Evolutionary conservation across 2,113 vertebrate species (phyloP).

Genomic region (Boulengeromyrus knoepffleri): DNA sequence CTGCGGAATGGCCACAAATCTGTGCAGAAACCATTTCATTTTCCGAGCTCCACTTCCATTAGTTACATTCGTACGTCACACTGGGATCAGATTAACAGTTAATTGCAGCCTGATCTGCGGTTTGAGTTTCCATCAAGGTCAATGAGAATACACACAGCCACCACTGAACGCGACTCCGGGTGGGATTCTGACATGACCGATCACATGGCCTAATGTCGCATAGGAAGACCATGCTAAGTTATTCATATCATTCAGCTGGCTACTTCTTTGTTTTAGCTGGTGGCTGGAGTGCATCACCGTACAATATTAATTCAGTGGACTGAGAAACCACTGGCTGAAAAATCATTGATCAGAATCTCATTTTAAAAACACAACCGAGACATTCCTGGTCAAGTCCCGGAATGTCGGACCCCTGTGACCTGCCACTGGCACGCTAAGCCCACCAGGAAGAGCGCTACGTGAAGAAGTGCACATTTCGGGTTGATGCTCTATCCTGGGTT

Average conservation of each 20-base stretch:
- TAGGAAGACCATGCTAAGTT: not conserved
- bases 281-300: not conserved
- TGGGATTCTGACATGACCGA: constrained; percentile 14
- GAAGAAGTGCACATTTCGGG: constrained; percentile 15
- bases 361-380: not conserved
- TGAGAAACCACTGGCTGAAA: not conserved
- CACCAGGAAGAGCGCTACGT: not conserved
- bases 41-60: constrained; percentile 59
- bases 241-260: not conserved
- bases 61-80: constrained; percentile 55
- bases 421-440: not conserved
- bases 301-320: not conserved
- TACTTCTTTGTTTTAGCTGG: not conserved
- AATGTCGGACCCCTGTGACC: not conserved
- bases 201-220: not conserved
- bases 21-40: constrained; percentile 49
- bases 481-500: too few species aligned
- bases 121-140: constrained; percentile 34
- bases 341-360: not conserved
- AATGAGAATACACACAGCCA: constrained; percentile 39
- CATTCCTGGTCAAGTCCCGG: not conserved
- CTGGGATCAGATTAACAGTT: constrained; percentile 56
- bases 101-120: constrained; percentile 45
- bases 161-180: not conserved
- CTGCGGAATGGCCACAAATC: constrained; percentile 48